Evolutionary conservation across 2,113 vertebrate genomes (phyloP).

Genomic region (Pithys albifrons): DNA sequence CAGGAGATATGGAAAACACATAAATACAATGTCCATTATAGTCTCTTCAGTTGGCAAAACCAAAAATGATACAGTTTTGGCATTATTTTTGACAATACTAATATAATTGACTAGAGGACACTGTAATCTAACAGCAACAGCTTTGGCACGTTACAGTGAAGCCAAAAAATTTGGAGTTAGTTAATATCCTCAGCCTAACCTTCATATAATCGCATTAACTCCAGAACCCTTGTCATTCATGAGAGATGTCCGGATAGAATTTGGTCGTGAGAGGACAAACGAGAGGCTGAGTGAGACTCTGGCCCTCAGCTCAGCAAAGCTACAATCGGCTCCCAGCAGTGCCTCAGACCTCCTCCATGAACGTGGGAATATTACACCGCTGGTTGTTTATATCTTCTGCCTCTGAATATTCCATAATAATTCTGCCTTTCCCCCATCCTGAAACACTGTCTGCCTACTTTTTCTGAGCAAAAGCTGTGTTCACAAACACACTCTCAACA

Average conservation of each 20-base stretch:
- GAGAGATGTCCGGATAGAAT: not conserved
- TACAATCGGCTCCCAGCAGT: not conserved
- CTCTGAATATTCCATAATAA: not conserved
- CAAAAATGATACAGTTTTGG: not conserved
- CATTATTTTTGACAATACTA: conserved; percentile 31
- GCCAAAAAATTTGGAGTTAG: conserved; percentile 9
- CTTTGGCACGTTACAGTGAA: conserved; percentile 12
- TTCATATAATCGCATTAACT: not conserved
- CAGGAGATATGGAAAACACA: conserved; percentile 1
- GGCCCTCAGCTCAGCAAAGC: not conserved
- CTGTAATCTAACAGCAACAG: conserved; percentile 43
- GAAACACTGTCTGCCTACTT: not conserved
- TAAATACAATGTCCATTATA: conserved; percentile 6
- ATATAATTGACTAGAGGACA: conserved; percentile 1
- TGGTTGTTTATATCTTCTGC: not conserved
- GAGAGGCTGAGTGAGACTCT: not conserved
- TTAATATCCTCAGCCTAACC: conserved; percentile 29
- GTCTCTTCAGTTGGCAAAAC: conserved; percentile 9
- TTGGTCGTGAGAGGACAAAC: not conserved
- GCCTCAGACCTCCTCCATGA: not conserved
- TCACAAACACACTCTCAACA: not conserved
- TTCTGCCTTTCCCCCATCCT: not conserved
- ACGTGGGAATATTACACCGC: fast-evolving
- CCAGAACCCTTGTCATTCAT: not conserved
- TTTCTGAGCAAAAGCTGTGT: not conserved